Evolutionary conservation across 2,113 vertebrate genomes (phyloP), one percentile per base, ranked within the genome.

Genomic region (Psittacus erithacus): DNA sequence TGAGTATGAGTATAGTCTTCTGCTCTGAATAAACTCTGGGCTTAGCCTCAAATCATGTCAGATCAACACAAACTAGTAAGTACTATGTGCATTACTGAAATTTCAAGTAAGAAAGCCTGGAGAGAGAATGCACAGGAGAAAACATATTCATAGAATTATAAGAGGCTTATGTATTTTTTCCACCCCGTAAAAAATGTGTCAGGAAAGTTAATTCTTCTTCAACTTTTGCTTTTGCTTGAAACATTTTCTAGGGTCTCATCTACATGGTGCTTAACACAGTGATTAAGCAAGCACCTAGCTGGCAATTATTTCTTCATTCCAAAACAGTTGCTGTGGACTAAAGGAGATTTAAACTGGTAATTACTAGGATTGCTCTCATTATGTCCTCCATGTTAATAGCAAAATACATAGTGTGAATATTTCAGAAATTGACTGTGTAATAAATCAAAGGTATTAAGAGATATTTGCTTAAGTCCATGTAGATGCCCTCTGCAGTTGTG

Each of bases 281-380:
- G 13, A 73, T 86, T 86, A 94, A 93, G 31, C 35, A 57, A 92
- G 22, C 6, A 68, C 43, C 47, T 68, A 67, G 55, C 3, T 87
- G 47, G 65, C 49, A 90, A 92, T 94, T 91, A 94, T 87, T 87
- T 91, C 49, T 76, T 91, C 47, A 85, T 91, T 74, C 70, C 76
- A 41, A 87, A 92, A 29, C 3, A 65, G 52, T 44, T 78, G 16
- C 8, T 85, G 89, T 92, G 59, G 75, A 92, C 57, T 92, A 65
- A 65, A 65, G 63, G 6, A 65, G 35, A 89, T 41, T 85, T 85
- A 88, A 93, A 53, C 50, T 77, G 22, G 7, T 91, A 92, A 82
- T 95, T 95, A 53, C 38, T 62, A 53, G 59, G 23, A 82, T 85
- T 11, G 3, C 14, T 80, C 78, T 96, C 49, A 65, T 82, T 88